Evolutionary conservation across 1,140 invertebrate genomes (phyloP).

Genomic region (Saccostrea glomerata): DNA sequence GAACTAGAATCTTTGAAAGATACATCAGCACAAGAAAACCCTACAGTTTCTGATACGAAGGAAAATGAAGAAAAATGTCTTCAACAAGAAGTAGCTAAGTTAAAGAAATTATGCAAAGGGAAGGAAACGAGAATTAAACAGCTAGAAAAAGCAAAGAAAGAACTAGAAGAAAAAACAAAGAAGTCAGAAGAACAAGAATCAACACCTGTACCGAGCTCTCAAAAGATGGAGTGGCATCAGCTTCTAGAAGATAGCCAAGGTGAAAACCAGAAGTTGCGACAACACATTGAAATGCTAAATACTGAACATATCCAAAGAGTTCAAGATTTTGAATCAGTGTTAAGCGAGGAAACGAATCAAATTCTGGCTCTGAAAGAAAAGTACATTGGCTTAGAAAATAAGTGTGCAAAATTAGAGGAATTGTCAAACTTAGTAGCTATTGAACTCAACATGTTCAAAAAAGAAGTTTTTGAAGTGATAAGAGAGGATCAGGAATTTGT

Average conservation of each 20-base stretch:
- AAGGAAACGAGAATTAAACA: conserved; percentile 50
- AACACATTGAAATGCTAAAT: conserved; percentile 28
- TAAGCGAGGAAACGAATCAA: conserved; percentile 25
- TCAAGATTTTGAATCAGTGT: conserved; percentile 32
- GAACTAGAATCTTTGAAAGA: conserved; percentile 34
- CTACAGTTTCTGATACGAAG: not conserved
- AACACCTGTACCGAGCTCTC: not conserved
- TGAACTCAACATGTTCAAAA: conserved; percentile 39
- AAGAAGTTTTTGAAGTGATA: conserved; percentile 37
- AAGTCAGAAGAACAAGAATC: not conserved
- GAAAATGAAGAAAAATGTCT: conserved; percentile 13
- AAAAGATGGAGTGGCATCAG: not conserved
- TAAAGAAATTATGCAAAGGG: conserved; percentile 41
- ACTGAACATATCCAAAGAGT: conserved; percentile 15
- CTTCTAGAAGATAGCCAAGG: conserved; percentile 5
- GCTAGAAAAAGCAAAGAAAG: conserved; percentile 36
- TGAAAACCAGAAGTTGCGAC: not conserved
- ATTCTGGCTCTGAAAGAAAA: not conserved
- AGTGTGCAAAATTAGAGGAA: conserved; percentile 21
- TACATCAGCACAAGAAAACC: not conserved
- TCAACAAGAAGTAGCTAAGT: not conserved
- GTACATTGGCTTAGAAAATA: conserved; percentile 31
- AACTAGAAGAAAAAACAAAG: conserved; percentile 31
- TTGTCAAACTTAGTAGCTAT: conserved; percentile 16
- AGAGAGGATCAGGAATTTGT: conserved; percentile 39